Evolutionary conservation across 1,140 invertebrate genomes (phyloP).

Genomic region (Frieseomelitta varia): DNA sequence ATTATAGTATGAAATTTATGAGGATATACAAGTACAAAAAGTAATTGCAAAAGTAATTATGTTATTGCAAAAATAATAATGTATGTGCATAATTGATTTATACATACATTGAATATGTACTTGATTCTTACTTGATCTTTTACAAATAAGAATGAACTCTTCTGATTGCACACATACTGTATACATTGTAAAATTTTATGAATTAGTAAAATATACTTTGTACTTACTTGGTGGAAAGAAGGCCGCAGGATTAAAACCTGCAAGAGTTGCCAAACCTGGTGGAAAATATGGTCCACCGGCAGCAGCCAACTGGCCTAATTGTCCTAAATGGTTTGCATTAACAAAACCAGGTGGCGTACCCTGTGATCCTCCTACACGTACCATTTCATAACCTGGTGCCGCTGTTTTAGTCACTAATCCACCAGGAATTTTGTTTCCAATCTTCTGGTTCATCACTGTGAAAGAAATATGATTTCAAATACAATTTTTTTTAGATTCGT

Average conservation of each 20-base stretch:
- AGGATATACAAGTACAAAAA: too few species aligned
- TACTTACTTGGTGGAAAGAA: conserved; percentile 91
- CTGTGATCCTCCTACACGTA: conserved; percentile 76
- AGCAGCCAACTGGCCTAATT: conserved; percentile 71
- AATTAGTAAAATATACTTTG: background rate
- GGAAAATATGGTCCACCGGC: conserved; percentile 64
- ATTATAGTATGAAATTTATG: too few species aligned
- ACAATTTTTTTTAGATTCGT: background rate
- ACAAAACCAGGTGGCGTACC: conserved; percentile 68
- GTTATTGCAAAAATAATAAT: conserved; percentile 10
- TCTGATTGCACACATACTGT: background rate
- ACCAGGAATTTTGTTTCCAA: conserved; percentile 79
- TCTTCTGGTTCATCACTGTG: conserved; percentile 72
- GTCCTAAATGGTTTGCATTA: conserved; percentile 68
- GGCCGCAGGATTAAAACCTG: conserved; percentile 86
- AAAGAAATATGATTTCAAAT: conserved; percentile 18
- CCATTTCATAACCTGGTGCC: conserved; percentile 81
- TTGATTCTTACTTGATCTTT: background rate
- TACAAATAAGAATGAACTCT: background rate
- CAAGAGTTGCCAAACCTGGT: conserved; percentile 66
- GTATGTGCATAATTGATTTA: conserved; percentile 43
- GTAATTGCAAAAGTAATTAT: background rate
- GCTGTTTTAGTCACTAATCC: conserved; percentile 82
- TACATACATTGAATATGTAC: conserved; percentile 42
- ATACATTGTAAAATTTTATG: background rate